Conservation (phyloP, 1,140 invertebrate genomes). For the Dreissena rostriformis region DNA sequence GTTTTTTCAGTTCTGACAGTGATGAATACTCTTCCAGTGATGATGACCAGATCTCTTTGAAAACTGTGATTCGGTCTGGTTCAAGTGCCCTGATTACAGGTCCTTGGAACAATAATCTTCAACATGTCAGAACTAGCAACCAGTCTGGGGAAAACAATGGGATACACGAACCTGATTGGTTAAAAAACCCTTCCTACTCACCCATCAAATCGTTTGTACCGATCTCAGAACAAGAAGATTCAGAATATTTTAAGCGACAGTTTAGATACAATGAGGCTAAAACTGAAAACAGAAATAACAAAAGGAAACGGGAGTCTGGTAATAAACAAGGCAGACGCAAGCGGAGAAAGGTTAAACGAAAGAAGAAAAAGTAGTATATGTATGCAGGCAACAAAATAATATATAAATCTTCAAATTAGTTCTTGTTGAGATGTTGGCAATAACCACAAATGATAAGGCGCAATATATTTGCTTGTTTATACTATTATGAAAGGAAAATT, state of each 20-base stretch:
- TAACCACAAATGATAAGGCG: too few relatives aligned
- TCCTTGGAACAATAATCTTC: constrained; percentile 42
- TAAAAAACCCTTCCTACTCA: constrained; percentile 24
- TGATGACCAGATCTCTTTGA: constrained; percentile 38
- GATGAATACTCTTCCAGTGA: constrained; percentile 2
- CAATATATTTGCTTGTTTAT: too few relatives aligned
- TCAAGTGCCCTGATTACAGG: constrained; percentile 44
- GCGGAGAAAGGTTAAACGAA: constrained; percentile 25
- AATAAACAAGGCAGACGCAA: neutral
- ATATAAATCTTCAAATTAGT: too few relatives aligned
- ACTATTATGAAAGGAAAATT: too few relatives aligned
- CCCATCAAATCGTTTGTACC: constrained; percentile 56
- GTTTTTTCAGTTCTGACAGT: constrained; percentile 10
- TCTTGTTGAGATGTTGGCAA: too few relatives aligned
- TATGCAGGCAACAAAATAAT: too few relatives aligned
- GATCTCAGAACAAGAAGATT: constrained; percentile 54
- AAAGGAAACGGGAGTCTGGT: constrained; percentile 29
- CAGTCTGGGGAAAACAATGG: constrained; percentile 6
- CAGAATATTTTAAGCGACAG: constrained; percentile 53
- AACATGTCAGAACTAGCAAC: constrained; percentile 6
- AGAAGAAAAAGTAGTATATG: neutral
- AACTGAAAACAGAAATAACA: constrained; percentile 30
- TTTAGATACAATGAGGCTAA: constrained; percentile 37
- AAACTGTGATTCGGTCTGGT: constrained; percentile 34
- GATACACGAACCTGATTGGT: constrained; percentile 48